A percentile compares a stretch with the other conserved stretches of the same genome.
These are phyloP conservation scores for Rousettus madagascariensis DNA, from an alignment of 2,797 vertebrate genomes.

Conservation along the genomic window DNA sequence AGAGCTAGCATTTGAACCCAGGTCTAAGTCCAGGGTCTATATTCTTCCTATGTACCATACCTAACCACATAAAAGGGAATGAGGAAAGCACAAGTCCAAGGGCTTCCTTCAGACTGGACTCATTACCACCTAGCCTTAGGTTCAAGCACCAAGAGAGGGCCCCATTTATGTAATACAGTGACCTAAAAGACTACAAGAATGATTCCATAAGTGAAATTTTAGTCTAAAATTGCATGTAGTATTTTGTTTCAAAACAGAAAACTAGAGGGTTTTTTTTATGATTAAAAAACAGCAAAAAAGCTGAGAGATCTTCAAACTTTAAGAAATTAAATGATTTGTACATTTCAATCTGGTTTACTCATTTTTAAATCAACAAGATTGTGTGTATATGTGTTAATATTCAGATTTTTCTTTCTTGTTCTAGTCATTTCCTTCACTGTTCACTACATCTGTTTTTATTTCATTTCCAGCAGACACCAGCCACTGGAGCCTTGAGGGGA, in stretches of 20 bases:
- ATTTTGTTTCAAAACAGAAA: slow-evolving; percentile 8
- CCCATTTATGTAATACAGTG: neutral
- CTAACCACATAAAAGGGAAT: neutral
- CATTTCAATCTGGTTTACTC: neutral
- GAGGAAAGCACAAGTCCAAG: neutral
- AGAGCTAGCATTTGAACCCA: neutral
- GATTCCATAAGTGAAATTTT: neutral
- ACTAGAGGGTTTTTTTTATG: neutral
- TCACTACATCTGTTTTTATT: neutral
- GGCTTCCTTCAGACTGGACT: neutral
- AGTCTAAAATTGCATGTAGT: neutral
- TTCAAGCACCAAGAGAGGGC: neutral
- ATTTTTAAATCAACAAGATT: slow-evolving; percentile 12
- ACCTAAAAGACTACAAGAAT: neutral
- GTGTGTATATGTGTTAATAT: neutral
- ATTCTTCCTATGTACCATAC: neutral
- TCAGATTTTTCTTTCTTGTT: neutral
- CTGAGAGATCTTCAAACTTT: neutral
- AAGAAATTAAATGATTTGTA: neutral
- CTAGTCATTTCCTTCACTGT: neutral
- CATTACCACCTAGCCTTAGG: neutral
- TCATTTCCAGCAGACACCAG: neutral
- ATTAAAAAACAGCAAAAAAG: neutral
- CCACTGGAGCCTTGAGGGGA: neutral
- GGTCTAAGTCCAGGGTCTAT: neutral